Percentiles rank a stretch among this genome's conserved stretches.
phyloP scores from a whole-genome alignment of 2,113 vertebrate species.

The Pelecanus crispus region DNA sequence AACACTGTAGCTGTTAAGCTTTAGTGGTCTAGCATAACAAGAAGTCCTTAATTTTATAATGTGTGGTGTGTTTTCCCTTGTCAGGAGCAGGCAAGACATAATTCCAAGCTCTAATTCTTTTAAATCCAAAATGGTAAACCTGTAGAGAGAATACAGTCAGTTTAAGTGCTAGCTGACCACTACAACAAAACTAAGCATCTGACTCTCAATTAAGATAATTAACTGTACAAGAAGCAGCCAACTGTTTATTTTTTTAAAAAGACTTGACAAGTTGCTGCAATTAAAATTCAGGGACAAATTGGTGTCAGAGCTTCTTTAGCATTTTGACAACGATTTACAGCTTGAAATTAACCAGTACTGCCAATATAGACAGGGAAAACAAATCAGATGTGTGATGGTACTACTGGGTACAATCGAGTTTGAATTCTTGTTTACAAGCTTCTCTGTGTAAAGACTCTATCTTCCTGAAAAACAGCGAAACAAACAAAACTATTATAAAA shows the following conservation, averaged over 20 bases:
- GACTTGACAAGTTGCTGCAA: background rate
- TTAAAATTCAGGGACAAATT: background rate
- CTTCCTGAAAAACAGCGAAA: background rate
- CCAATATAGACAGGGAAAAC: background rate
- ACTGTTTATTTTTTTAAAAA: background rate
- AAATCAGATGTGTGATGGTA: background rate
- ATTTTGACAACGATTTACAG: slow-evolving; percentile 17
- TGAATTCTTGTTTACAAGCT: background rate
- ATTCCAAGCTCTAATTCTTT: background rate
- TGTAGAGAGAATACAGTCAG: background rate
- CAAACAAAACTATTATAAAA: background rate
- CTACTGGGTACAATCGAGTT: accelerated
- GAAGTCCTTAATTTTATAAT: background rate
- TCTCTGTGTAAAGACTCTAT: background rate
- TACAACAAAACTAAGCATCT: background rate
- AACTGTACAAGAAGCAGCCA: background rate
- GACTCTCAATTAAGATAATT: background rate
- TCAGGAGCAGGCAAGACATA: background rate
- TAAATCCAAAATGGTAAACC: background rate
- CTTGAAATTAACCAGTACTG: slow-evolving; percentile 48
- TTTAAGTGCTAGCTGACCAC: background rate
- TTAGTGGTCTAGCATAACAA: background rate
- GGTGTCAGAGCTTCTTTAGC: background rate
- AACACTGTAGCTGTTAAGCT: background rate
- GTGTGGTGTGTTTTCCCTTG: background rate